Conservation (phyloP, 2,113 vertebrate species). For the Mungos mungo region DNA sequence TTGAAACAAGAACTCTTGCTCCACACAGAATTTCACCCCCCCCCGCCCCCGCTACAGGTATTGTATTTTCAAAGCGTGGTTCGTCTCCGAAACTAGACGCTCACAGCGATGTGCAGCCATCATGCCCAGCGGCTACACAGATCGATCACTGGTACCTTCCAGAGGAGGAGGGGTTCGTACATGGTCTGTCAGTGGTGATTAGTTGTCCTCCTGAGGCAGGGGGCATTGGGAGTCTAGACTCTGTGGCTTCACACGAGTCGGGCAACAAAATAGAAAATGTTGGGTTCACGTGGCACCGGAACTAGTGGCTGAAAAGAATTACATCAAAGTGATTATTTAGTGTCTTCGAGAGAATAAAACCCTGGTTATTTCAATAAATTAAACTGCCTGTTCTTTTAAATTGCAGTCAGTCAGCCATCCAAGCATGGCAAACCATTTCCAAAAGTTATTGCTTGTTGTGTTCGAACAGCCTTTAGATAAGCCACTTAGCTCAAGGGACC, state of each 20-base stretch:
- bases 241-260: not conserved
- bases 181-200: not conserved
- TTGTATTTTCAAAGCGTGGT: not conserved
- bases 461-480: conserved; percentile 51
- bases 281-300: conserved; percentile 35
- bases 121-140: not conserved
- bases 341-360: conserved; percentile 66
- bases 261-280: conserved; percentile 59
- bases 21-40: not conserved
- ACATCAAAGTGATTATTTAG: conserved; percentile 60
- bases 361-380: conserved; percentile 74
- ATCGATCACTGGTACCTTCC: not conserved
- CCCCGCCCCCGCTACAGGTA: not conserved
- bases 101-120: not conserved
- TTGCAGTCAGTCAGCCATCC: conserved; percentile 70
- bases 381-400: conserved; percentile 72
- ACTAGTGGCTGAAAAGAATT: conserved; percentile 59
- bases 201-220: not conserved
- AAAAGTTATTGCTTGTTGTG: conserved; percentile 52
- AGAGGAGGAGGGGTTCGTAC: not conserved
- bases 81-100: conserved; percentile 7
- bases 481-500: conserved; percentile 66
- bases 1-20: not conserved
- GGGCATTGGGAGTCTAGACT: not conserved
- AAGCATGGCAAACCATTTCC: conserved; percentile 59